phyloP scores from a whole-genome alignment of 92 coral and sea anemone species.

The Galaxea fascicularis region DNA sequence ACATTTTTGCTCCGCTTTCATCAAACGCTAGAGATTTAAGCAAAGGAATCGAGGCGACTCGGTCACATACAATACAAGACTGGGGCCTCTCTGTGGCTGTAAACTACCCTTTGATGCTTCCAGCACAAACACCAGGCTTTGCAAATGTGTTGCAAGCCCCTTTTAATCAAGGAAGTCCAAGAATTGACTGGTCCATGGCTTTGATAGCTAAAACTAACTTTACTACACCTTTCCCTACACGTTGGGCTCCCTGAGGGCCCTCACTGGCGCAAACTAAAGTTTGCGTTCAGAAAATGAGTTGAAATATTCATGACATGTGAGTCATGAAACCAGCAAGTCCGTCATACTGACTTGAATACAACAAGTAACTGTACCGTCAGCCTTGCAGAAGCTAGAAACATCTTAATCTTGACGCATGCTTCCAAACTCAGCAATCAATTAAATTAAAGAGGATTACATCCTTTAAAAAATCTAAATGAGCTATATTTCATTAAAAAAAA shows the following conservation, averaged over 20 bases:
- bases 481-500: neutral
- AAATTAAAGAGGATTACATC: neutral
- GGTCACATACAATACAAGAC: neutral
- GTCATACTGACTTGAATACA: neutral
- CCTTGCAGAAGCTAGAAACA: neutral
- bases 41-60: neutral
- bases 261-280: constrained; percentile 9
- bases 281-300: constrained; percentile 58
- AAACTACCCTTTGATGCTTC: constrained; percentile 7
- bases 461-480: constrained; percentile 27
- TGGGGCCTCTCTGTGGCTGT: constrained; percentile 27
- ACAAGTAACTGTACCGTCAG: neutral
- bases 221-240: constrained; percentile 33
- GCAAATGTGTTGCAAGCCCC: constrained; percentile 7
- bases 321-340: constrained; percentile 1
- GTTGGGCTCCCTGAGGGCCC: constrained; percentile 49
- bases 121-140: constrained; percentile 20
- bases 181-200: constrained; percentile 47
- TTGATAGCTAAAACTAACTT: constrained; percentile 39
- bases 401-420: neutral
- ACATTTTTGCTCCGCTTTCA: neutral
- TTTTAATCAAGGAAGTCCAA: neutral
- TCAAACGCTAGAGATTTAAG: neutral
- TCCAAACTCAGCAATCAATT: neutral
- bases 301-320: constrained; percentile 41